Percentiles rank a stretch among this genome's conserved stretches.
phyloP scores from a whole-genome alignment of 2,888 invertebrate genomes.

The Empis livida region DNA sequence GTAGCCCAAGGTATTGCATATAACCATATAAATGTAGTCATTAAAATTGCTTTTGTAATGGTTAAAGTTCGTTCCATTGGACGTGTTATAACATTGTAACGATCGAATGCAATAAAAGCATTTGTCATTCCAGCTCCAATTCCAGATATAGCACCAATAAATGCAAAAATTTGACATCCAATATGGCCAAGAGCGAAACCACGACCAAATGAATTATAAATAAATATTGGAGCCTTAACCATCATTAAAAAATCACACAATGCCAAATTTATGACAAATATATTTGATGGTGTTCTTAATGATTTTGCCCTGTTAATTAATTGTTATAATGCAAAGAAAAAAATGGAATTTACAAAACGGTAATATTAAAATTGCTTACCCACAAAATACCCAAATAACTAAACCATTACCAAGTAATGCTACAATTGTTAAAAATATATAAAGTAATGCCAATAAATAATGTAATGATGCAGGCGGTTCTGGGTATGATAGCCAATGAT shows the following conservation, averaged over 20 bases:
- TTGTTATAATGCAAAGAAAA: neutral
- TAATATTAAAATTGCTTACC: conserved; percentile 15
- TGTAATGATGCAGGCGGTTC: conserved; percentile 73
- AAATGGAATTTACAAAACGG: neutral
- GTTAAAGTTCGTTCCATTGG: conserved; percentile 74
- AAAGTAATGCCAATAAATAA: conserved; percentile 63
- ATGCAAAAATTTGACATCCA: conserved; percentile 64
- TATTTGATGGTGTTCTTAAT: conserved; percentile 54
- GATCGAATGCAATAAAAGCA: conserved; percentile 74
- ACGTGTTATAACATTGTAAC: conserved; percentile 63
- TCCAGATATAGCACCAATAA: conserved; percentile 65
- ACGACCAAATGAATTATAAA: conserved; percentile 57
- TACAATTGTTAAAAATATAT: conserved; percentile 58
- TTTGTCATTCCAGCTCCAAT: conserved; percentile 71
- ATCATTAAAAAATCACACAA: conserved; percentile 79
- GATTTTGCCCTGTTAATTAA: conserved; percentile 25
- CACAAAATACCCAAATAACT: conserved; percentile 67
- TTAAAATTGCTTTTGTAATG: conserved; percentile 61
- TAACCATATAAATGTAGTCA: conserved; percentile 59
- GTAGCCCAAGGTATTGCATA: conserved; percentile 73
- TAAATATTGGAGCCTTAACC: conserved; percentile 61
- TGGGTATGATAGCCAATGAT: conserved; percentile 67
- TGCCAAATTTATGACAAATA: conserved; percentile 71
- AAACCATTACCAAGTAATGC: conserved; percentile 70
- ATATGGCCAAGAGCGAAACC: conserved; percentile 61